Evolutionary conservation across 2,888 invertebrate genomes (phyloP), one percentile per base, ranked within the genome.

Genomic region (Troilus luridus): DNA sequence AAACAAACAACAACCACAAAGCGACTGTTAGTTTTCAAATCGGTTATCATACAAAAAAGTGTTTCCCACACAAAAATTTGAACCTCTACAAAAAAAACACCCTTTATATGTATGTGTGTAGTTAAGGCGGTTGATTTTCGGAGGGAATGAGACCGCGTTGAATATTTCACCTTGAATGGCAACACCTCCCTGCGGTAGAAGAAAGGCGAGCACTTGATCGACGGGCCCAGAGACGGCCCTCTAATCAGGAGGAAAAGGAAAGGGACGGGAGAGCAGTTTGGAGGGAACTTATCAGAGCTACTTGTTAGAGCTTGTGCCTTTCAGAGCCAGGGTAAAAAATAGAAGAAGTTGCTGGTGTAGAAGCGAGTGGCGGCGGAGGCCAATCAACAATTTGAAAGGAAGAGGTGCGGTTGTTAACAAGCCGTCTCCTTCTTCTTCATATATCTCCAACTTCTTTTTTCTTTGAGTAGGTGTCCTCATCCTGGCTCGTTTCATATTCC

Each of bases 221-320:
- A 64, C 64, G 64, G 64, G 9, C n/a, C n/a, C 6, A 10, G 11
- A n/a, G 64, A 64, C 64, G 64, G n/a, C 27, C 72, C 72, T 72
- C 72, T 72, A 72, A 72, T 72, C 72, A 72, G 72, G 14, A 27
- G 72, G 72, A 72, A 72, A 72, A 72, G 72, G 72, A 72, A 72
- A 27, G 72, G 72, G 72, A 72, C 27, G 14, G 27, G 72, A 72
- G 72, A 72, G 72, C 72, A 72, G 27, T 72, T 72, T 72, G 14
- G 64, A 72, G 72, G 72, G 27, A 72, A 72, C 72, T 72, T 72
- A 72, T 72, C 72, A 72, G 72, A 72, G 72, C 72, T 72, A 72
- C 72, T 72, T 72, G 72, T 72, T 72, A 72, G 72, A 72, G 72
- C 72, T 14, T 14, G 24, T 24, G 27, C 72, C 27, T 72, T 72